Percentiles rank a stretch among this genome's conserved stretches.
phyloP scores from a whole-genome alignment of 2,888 invertebrate species.

The Mamestra brassicae region DNA sequence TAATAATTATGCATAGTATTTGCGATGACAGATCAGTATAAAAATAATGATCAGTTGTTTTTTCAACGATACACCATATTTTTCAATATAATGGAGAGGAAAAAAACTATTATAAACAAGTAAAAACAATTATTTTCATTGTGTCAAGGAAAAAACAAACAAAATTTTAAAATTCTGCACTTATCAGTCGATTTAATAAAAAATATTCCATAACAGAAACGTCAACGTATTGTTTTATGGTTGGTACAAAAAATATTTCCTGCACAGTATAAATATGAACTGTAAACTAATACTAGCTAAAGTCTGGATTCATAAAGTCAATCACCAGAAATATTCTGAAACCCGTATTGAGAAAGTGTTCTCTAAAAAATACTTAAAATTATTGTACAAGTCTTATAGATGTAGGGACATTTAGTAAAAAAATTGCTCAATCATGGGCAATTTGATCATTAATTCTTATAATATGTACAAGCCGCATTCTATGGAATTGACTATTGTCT shows the following conservation, averaged over 20 bases:
- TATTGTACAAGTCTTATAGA: no score
- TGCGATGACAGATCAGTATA: slow-evolving; percentile 13
- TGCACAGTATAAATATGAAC: background rate
- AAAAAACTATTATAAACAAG: slow-evolving; percentile 33
- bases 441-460: no score
- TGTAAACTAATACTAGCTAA: background rate
- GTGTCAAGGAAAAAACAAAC: slow-evolving; percentile 44
- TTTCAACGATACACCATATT: slow-evolving; percentile 10
- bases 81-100: slow-evolving; percentile 46
- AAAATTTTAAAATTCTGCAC: slow-evolving; percentile 21
- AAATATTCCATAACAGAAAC: background rate
- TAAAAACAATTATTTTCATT: slow-evolving; percentile 47
- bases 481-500: no score
- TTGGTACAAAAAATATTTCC: background rate
- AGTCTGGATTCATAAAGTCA: background rate
- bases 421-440: no score
- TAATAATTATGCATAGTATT: slow-evolving; percentile 11
- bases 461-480: no score
- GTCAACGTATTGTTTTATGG: background rate
- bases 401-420: no score
- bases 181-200: slow-evolving; percentile 7
- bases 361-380: no score
- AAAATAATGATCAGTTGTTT: slow-evolving; percentile 18
- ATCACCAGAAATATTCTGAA: background rate
- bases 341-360: no score